A percentile compares a stretch with the other conserved stretches of the same genome.
Conservation (phyloP, 2,113 vertebrate species). For the Alethe diademata region DNA sequence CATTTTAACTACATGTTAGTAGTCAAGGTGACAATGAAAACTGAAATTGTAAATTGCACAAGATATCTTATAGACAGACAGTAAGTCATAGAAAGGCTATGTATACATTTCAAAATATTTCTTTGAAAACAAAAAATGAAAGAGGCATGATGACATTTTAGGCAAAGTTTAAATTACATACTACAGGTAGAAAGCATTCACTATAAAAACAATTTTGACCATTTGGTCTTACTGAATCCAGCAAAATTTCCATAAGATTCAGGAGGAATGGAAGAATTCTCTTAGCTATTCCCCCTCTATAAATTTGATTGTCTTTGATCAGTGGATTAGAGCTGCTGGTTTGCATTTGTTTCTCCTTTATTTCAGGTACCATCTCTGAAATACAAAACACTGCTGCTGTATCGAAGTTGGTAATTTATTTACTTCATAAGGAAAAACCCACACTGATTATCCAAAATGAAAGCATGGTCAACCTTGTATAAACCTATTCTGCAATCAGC, state of each 20-base stretch:
- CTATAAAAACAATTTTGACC: background rate
- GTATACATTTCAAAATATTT: background rate
- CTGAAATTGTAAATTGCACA: background rate
- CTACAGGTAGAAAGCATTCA: background rate
- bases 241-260: background rate
- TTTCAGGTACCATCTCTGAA: background rate
- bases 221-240: background rate
- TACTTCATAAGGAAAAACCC: background rate
- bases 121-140: background rate
- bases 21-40: background rate
- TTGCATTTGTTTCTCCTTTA: background rate
- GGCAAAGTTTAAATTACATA: background rate
- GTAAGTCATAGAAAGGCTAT: background rate
- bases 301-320: background rate
- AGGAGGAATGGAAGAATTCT: background rate
- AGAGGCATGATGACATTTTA: background rate
- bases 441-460: background rate
- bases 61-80: background rate
- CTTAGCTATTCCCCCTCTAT: background rate
- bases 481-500: background rate
- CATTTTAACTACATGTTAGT: background rate
- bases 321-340: background rate
- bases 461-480: background rate
- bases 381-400: background rate
- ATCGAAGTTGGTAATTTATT: background rate